A percentile compares a stretch with the other conserved stretches of the same genome.
These are phyloP conservation scores for Agonopterix heracliana DNA, from an alignment of 2,888 invertebrate genomes.

Conservation along the genomic window DNA sequence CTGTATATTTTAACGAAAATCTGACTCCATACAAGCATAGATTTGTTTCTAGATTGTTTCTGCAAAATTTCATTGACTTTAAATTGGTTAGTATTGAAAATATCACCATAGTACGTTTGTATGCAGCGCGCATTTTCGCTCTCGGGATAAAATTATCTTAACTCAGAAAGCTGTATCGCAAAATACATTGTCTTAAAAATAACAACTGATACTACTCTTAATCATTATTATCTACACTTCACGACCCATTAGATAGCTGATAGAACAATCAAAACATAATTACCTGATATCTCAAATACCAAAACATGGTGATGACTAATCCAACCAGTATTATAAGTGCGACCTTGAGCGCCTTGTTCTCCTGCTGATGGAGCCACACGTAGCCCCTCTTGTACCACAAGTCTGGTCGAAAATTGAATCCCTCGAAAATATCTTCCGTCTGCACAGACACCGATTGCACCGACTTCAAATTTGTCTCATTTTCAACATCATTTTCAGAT, in stretches of 20 bases:
- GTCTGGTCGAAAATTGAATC: conserved; percentile 50
- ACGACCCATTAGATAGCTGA: too few species aligned
- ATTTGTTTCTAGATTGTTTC: too few species aligned
- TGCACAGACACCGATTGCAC: conserved; percentile 74
- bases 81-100: too few species aligned
- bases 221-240: too few species aligned
- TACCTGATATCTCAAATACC: conserved; percentile 85
- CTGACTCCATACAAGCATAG: too few species aligned
- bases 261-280: conserved; percentile 20
- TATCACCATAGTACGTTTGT: too few species aligned
- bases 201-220: not conserved
- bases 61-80: too few species aligned
- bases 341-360: conserved; percentile 84
- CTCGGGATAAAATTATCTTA: too few species aligned
- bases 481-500: conserved; percentile 52
- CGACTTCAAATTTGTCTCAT: conserved; percentile 61
- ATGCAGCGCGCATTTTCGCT: too few species aligned
- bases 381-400: conserved; percentile 64
- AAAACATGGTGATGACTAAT: conserved; percentile 82
- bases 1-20: too few species aligned
- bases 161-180: too few species aligned
- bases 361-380: conserved; percentile 83
- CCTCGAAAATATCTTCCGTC: conserved; percentile 74
- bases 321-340: conserved; percentile 81
- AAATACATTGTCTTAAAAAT: too few species aligned